Evolutionary conservation across 2,888 invertebrate genomes (phyloP).

Genomic region (Ceratothoa steindachneri): DNA sequence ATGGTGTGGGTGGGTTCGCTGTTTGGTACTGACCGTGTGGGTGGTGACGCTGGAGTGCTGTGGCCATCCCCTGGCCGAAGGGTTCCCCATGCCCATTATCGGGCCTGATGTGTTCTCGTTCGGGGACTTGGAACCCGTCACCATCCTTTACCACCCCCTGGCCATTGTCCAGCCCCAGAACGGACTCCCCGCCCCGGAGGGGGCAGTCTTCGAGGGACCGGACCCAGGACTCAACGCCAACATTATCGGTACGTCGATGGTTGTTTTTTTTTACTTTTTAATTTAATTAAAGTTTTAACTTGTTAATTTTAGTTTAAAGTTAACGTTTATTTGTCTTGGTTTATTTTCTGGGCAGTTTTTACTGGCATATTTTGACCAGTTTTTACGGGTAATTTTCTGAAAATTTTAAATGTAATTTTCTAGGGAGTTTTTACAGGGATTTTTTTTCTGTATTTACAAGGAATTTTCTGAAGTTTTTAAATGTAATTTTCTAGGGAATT

Average conservation of each 20-base stretch:
- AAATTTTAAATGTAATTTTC: too few species aligned
- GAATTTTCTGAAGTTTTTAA: neutral
- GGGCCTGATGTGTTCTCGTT: slow-evolving; percentile 44
- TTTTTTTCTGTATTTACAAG: neutral
- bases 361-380: too few species aligned
- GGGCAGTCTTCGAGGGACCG: slow-evolving; percentile 44
- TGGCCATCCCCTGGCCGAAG: slow-evolving; percentile 1
- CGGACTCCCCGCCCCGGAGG: slow-evolving; percentile 38
- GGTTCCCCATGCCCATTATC: slow-evolving; percentile 27
- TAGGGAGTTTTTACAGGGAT: too few species aligned
- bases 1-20: neutral
- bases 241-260: slow-evolving; percentile 36
- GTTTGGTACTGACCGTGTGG: neutral
- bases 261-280: neutral
- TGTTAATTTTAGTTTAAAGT: too few species aligned
- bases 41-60: neutral
- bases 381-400: too few species aligned
- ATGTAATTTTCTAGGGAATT: too few species aligned
- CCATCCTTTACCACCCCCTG: slow-evolving; percentile 21
- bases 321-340: too few species aligned
- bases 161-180: slow-evolving; percentile 26
- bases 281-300: too few species aligned
- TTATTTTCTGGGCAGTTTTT: too few species aligned
- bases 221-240: slow-evolving; percentile 44
- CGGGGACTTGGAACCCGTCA: slow-evolving; percentile 30